Percentiles rank a stretch among this genome's conserved stretches.
Evolutionary conservation across 2,113 vertebrate species (phyloP).

Genomic region (Picathartes gymnocephalus): DNA sequence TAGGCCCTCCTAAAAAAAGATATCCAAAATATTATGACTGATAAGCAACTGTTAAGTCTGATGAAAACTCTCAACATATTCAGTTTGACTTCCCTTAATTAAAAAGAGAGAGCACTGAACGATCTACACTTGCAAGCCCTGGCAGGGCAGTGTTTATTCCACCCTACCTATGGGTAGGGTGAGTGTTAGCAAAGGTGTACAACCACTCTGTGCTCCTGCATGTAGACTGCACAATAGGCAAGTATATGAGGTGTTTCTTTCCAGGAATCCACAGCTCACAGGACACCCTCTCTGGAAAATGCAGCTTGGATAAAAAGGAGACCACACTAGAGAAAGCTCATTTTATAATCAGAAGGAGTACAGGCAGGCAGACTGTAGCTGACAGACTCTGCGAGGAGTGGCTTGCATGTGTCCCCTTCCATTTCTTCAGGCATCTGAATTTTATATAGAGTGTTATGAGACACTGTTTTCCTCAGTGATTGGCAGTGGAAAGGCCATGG

Average conservation of each 20-base stretch:
- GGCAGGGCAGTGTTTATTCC: not conserved
- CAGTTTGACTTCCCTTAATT: not conserved
- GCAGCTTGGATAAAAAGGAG: not conserved
- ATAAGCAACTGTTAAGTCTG: not conserved
- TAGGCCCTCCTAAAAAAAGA: not conserved
- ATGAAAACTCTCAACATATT: not conserved
- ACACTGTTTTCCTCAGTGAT: not conserved
- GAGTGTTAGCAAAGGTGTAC: not conserved
- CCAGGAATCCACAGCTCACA: not conserved
- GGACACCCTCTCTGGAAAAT: not conserved
- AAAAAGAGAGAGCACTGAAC: not conserved
- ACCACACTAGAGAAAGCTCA: not conserved
- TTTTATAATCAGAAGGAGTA: not conserved
- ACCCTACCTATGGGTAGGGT: fast-evolving
- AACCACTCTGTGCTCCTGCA: not conserved
- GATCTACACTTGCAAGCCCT: not conserved
- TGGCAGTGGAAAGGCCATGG: not conserved
- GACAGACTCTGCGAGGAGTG: not conserved
- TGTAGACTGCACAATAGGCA: not conserved
- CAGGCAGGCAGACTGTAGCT: not conserved
- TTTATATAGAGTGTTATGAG: not conserved
- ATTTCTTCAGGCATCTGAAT: not conserved
- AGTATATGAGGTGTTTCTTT: not conserved
- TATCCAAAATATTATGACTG: not conserved
- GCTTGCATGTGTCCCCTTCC: not conserved